Conservation (phyloP, 1,140 invertebrate species). For the Lysiphlebus fabarum region DNA sequence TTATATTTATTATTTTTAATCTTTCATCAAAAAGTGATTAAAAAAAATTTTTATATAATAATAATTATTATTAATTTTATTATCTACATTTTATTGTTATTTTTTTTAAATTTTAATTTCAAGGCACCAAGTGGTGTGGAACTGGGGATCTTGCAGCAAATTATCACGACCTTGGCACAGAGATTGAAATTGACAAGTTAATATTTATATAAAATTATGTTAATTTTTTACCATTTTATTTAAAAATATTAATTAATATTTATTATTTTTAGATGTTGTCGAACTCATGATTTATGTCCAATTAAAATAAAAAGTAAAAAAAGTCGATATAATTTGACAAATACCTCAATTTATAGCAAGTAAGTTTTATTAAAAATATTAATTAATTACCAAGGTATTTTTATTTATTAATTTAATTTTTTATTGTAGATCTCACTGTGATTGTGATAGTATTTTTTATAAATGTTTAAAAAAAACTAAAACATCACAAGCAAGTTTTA, state of each 20-base stretch:
- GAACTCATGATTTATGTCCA: constrained; percentile 79
- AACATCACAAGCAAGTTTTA: constrained; percentile 66
- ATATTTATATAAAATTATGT: background rate
- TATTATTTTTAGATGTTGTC: constrained; percentile 63
- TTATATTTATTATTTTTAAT: background rate
- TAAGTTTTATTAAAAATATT: constrained; percentile 45
- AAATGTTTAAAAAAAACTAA: constrained; percentile 74
- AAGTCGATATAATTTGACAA: constrained; percentile 74
- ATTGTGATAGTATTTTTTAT: constrained; percentile 78
- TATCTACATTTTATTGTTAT: background rate
- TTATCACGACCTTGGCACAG: constrained; percentile 76
- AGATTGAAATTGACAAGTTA: constrained; percentile 36
- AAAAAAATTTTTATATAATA: background rate
- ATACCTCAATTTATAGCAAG: constrained; percentile 83
- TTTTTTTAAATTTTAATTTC: constrained; percentile 36
- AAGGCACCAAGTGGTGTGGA: constrained; percentile 88
- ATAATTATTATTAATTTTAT: background rate
- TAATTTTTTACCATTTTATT: background rate
- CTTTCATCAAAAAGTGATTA: background rate
- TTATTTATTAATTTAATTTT: constrained; percentile 5
- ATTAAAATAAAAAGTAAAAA: constrained; percentile 71
- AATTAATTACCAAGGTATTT: constrained; percentile 4
- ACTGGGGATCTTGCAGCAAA: constrained; percentile 77
- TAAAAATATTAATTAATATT: background rate
- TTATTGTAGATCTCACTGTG: constrained; percentile 71